Evolutionary conservation across 2,888 invertebrate species (phyloP).

Genomic region (Callinectes sapidus): DNA sequence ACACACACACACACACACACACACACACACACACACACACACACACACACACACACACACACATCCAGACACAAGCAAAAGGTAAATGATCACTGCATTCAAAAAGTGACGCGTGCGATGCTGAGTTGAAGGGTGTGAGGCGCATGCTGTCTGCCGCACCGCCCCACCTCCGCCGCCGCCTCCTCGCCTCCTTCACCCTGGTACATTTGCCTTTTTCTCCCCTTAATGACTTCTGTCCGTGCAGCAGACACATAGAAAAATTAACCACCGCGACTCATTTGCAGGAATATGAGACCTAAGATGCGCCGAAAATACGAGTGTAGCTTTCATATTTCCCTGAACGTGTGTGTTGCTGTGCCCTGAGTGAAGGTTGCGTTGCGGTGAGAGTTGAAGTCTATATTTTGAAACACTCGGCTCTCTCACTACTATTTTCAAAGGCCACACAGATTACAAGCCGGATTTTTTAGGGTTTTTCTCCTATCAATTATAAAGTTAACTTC

Average conservation of each 20-base stretch:
- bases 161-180: neutral
- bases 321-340: neutral
- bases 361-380: neutral
- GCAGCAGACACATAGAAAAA: neutral
- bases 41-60: conserved; percentile 1
- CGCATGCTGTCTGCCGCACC: neutral
- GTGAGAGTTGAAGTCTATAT: no score
- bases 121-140: neutral
- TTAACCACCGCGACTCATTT: neutral
- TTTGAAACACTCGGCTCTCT: no score
- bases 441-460: no score
- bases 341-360: neutral
- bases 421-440: no score
- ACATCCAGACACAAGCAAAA: neutral
- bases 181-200: neutral
- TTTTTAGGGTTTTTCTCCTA: no score
- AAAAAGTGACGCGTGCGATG: neutral
- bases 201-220: neutral
- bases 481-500: no score
- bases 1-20: neutral
- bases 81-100: neutral
- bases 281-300: neutral
- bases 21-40: conserved; percentile 1
- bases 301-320: neutral
- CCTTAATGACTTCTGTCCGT: conserved; percentile 16